phyloP scores from a whole-genome alignment of 64 coral and sea anemone species.

The Platygyra sinensis region DNA sequence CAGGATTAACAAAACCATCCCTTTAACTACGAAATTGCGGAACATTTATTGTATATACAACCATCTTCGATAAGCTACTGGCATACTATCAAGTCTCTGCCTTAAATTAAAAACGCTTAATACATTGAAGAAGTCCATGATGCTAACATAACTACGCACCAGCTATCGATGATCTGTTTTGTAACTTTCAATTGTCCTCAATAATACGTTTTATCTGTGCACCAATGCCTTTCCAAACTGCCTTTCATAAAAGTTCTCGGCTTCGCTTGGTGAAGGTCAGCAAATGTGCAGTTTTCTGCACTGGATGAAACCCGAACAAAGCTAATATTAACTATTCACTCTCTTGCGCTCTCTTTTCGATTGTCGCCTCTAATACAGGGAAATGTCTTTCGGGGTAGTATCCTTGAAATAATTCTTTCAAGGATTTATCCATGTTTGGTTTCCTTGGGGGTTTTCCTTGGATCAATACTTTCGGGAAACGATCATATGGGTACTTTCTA shows the following conservation, averaged over 20 bases:
- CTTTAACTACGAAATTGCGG: not conserved
- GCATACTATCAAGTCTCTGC: conserved; percentile 15
- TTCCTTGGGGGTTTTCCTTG: not conserved
- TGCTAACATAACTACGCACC: not conserved
- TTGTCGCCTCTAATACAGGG: not conserved
- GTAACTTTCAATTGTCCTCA: not conserved
- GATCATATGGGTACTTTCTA: not conserved
- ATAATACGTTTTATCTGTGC: not conserved
- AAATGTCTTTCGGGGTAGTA: not conserved
- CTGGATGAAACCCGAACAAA: not conserved
- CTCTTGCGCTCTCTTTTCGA: not conserved
- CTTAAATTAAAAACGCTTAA: conserved; percentile 34
- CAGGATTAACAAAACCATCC: not conserved
- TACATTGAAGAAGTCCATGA: not conserved
- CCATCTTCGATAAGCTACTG: not conserved
- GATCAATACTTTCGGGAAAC: not conserved
- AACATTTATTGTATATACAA: conserved; percentile 42
- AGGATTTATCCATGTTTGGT: not conserved
- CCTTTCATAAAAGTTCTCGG: not conserved
- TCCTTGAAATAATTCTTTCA: not conserved
- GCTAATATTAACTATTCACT: conserved; percentile 23
- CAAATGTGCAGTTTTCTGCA: conserved; percentile 7
- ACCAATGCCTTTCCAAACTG: not conserved
- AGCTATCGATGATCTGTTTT: not conserved
- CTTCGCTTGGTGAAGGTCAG: not conserved